These are phyloP conservation scores for Cyprinus carpio DNA, from an alignment of 2,113 vertebrate genomes.

Conservation along the genomic window DNA sequence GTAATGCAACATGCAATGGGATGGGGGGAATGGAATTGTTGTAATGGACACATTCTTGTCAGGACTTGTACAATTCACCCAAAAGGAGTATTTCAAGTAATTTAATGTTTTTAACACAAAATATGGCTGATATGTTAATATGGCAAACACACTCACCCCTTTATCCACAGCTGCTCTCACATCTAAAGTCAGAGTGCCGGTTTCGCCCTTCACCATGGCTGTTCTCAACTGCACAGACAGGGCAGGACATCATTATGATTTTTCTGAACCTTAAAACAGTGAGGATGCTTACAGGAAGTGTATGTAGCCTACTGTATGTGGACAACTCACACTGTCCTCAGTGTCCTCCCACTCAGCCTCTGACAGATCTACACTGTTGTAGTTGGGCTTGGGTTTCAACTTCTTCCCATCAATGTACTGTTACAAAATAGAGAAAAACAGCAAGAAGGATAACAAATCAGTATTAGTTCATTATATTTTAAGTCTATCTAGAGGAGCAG, in stretches of 20 bases:
- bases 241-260: not conserved
- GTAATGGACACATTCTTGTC: not conserved
- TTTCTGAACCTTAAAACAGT: not conserved
- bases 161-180: conserved; percentile 88
- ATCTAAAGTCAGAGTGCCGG: conserved; percentile 81
- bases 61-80: not conserved
- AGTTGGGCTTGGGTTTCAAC: conserved; percentile 92
- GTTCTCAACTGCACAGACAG: conserved; percentile 81
- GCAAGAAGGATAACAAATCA: not conserved
- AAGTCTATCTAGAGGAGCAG: not conserved
- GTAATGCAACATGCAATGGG: too few relatives aligned
- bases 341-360: conserved; percentile 95
- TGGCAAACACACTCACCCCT: conserved; percentile 80
- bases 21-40: too few relatives aligned
- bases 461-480: not conserved
- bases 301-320: not conserved
- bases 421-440: not conserved
- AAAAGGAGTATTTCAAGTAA: not conserved
- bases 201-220: conserved; percentile 92
- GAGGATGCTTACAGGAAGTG: not conserved
- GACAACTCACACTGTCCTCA: conserved; percentile 78
- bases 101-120: not conserved
- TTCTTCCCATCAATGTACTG: conserved; percentile 94
- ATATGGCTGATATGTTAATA: not conserved
- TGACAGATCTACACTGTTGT: conserved; percentile 95